Base-by-base conservation (phyloP, 2,888 invertebrate species). In the Heteropelma amictum region DNA sequence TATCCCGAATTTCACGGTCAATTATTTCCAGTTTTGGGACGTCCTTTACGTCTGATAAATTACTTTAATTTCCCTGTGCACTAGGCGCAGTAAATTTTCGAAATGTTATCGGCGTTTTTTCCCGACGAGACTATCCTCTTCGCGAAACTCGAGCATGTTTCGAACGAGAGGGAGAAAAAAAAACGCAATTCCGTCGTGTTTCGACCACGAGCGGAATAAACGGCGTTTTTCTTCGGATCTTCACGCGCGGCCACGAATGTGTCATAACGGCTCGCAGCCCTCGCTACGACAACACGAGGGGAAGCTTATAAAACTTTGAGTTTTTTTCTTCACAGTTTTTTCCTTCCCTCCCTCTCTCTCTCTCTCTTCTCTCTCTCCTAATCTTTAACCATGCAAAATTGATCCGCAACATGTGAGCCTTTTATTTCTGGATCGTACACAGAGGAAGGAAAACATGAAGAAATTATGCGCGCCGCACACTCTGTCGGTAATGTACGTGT, bases 301-400 rank as follows among this genome's bases (percentile, higher is more conserved):
- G 38, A 28, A 63, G 61, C 47, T 23, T 69, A 74, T 47, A 30
- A 70, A 72, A 58, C 56, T 60, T 51, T 40, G 7, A 19, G 28
- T 23, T 60, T 45, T 65, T 64, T 68, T 35, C 54, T 35, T 17
- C 14, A 12, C 10, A n/a, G 45, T 70, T 71, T 69, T 78, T 67
- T 68, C 58, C 26, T 10, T 17, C 19, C 10, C 17, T 68, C 58
- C 26, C 8, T 17, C 19, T 6, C 17, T n/a, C n/a, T n/a, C n/a
- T n/a, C n/a, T n/a, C n/a, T n/a, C n/a, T n/a, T n/a, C n/a, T n/a
- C n/a, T n/a, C n/a, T n/a, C n/a, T n/a, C n/a, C n/a, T n/a, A n/a
- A n/a, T n/a, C n/a, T n/a, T 74, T 73, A 67, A 77, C 78, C 78
- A 70, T 78, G 78, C 72, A 77, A 77, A 78, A 78, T 78, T 78